phyloP scores from a whole-genome alignment of 2,888 invertebrate genomes.

The Amphipyra berbera region DNA sequence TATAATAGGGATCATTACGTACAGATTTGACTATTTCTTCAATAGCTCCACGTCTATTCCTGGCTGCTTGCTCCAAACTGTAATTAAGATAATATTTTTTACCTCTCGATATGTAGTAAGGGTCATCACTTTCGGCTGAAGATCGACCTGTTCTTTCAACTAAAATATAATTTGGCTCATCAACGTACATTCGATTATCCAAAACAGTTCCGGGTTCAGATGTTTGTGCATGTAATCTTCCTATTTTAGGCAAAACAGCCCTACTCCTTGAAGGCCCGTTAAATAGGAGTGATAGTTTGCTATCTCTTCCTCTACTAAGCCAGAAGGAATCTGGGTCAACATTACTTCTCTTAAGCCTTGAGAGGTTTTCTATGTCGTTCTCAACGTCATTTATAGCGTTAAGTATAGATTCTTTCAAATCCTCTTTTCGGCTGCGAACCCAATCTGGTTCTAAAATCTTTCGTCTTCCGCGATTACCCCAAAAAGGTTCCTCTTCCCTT shows the following conservation, averaged over 20 bases:
- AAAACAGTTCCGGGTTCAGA: slow-evolving; percentile 72
- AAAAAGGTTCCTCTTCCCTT: slow-evolving; percentile 77
- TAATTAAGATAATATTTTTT: slow-evolving; percentile 73
- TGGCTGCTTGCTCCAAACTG: slow-evolving; percentile 69
- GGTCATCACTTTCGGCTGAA: slow-evolving; percentile 79
- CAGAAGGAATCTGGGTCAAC: slow-evolving; percentile 66
- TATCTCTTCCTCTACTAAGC: slow-evolving; percentile 71
- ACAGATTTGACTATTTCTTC: slow-evolving; percentile 86
- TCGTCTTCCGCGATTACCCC: slow-evolving; percentile 83
- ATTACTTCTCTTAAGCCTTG: slow-evolving; percentile 66
- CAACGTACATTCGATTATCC: slow-evolving; percentile 84
- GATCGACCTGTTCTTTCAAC: slow-evolving; percentile 84
- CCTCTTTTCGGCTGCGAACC: slow-evolving; percentile 68
- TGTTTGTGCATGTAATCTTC: slow-evolving; percentile 53
- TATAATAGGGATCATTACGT: slow-evolving; percentile 86
- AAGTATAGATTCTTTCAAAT: slow-evolving; percentile 71
- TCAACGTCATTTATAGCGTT: slow-evolving; percentile 72
- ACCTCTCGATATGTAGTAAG: slow-evolving; percentile 81
- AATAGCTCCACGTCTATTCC: slow-evolving; percentile 80
- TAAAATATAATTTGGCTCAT: slow-evolving; percentile 88
- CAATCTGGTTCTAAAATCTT: slow-evolving; percentile 67
- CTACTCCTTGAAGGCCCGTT: slow-evolving; percentile 59
- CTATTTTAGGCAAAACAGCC: slow-evolving; percentile 30
- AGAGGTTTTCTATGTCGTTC: slow-evolving; percentile 71
- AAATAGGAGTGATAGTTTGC: slow-evolving; percentile 71